Conservation (phyloP, 1,140 invertebrate genomes). For the Oscheius sp. region DNA sequence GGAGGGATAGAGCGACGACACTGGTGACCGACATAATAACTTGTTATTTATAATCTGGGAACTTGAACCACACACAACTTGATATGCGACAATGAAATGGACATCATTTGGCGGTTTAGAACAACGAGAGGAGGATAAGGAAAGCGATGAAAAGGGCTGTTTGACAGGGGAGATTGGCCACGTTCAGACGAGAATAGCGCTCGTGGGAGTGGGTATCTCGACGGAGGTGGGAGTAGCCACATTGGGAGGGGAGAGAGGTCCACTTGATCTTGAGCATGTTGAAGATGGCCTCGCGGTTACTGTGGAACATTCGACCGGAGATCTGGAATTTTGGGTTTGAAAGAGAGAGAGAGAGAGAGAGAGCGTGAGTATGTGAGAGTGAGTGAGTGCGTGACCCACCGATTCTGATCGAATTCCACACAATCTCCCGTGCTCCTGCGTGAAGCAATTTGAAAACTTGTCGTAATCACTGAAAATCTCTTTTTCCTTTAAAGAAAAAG, state of each 20-base stretch:
- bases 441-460: slow-evolving; percentile 29
- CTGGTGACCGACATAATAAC: slow-evolving; percentile 7
- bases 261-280: slow-evolving; percentile 29
- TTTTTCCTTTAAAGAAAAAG: neutral
- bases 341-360: no score
- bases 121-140: neutral
- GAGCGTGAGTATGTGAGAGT: neutral
- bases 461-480: slow-evolving; percentile 23
- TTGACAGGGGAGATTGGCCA: neutral
- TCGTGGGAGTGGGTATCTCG: slow-evolving; percentile 28
- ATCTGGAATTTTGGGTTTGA: no score
- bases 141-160: neutral
- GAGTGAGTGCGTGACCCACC: neutral
- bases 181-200: neutral
- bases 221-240: slow-evolving; percentile 16
- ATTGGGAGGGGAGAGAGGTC: slow-evolving; percentile 5
- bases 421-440: slow-evolving; percentile 15
- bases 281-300: slow-evolving; percentile 29
- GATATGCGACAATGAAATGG: neutral
- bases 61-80: no score
- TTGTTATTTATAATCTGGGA: neutral
- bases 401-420: slow-evolving; percentile 23
- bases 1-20: neutral
- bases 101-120: no score
- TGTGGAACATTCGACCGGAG: slow-evolving; percentile 24